Evolutionary conservation across 2,113 vertebrate species (phyloP).

Genomic region (Hippoglossus stenolepis): DNA sequence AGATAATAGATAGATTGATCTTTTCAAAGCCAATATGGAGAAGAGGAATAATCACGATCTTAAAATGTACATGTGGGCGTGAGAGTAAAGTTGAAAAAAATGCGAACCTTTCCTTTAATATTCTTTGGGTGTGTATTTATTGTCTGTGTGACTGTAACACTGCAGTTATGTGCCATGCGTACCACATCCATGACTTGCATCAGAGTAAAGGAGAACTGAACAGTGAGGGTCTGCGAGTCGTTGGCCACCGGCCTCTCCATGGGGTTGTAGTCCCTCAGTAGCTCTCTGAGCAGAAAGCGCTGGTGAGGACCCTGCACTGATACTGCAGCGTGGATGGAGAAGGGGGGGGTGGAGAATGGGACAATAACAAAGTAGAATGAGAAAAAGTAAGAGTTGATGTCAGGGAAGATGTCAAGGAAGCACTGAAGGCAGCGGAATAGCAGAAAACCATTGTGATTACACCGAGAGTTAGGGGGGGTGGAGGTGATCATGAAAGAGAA

Average conservation of each 20-base stretch:
- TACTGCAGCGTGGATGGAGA: slow-evolving; percentile 55
- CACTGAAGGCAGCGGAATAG: slow-evolving; percentile 9
- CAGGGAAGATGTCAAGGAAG: neutral
- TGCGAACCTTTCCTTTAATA: neutral
- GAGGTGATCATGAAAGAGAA: neutral
- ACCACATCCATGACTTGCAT: slow-evolving; percentile 89
- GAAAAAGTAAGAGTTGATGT: slow-evolving; percentile 10
- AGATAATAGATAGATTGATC: too few species aligned
- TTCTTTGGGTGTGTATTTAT: neutral
- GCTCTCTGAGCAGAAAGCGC: slow-evolving; percentile 83
- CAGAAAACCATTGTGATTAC: slow-evolving; percentile 9
- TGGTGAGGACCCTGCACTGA: slow-evolving; percentile 84
- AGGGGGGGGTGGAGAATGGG: neutral
- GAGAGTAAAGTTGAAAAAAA: neutral
- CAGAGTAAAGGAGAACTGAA: slow-evolving; percentile 83
- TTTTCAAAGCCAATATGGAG: neutral
- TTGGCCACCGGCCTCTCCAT: slow-evolving; percentile 87
- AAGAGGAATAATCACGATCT: neutral
- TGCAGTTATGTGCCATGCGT: slow-evolving; percentile 18
- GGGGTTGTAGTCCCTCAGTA: slow-evolving; percentile 85
- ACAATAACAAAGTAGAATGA: neutral
- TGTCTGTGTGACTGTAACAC: neutral
- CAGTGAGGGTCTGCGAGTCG: slow-evolving; percentile 83
- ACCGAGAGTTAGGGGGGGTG: neutral
- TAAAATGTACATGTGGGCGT: neutral